A percentile compares a stretch with the other conserved stretches of the same genome.
These are phyloP conservation scores for Drosophila mercatorum DNA, from an alignment of 2,888 invertebrate genomes.

Conservation along the genomic window DNA sequence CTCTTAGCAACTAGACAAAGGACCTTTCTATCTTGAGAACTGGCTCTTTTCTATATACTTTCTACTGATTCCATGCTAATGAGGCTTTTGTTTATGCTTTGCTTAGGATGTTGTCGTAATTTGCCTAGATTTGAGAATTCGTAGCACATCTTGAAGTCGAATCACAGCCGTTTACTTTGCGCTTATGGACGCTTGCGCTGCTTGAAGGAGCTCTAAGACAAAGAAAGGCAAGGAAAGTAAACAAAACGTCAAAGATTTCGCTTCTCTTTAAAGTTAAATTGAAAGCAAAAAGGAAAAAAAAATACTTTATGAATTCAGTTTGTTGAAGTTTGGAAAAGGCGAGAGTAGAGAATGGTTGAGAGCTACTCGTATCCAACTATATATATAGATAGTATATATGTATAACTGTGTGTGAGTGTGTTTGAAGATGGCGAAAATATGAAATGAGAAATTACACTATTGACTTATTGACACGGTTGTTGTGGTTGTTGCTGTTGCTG, in stretches of 20 bases:
- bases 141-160: not conserved
- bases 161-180: not conserved
- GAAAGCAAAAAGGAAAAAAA: not conserved
- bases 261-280: not conserved
- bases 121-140: not conserved
- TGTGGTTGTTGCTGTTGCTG: slow-evolving; percentile 30
- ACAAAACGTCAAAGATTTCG: not conserved
- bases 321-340: not conserved
- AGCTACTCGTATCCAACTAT: not conserved
- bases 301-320: not conserved
- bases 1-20: no score
- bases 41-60: not conserved
- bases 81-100: not conserved
- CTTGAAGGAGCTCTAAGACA: no score
- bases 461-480: slow-evolving; percentile 64
- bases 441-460: slow-evolving; percentile 73
- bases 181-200: not conserved
- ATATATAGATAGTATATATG: slow-evolving; percentile 2
- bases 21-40: no score
- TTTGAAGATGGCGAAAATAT: slow-evolving; percentile 47
- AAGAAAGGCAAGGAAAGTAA: not conserved
- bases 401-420: not conserved
- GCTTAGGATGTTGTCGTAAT: not conserved
- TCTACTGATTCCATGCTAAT: not conserved
- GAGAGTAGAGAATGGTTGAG: no score